Evolutionary conservation across 2,888 invertebrate genomes (phyloP), one percentile per base, ranked within the genome.

Genomic region (Abrostola tripartita): DNA sequence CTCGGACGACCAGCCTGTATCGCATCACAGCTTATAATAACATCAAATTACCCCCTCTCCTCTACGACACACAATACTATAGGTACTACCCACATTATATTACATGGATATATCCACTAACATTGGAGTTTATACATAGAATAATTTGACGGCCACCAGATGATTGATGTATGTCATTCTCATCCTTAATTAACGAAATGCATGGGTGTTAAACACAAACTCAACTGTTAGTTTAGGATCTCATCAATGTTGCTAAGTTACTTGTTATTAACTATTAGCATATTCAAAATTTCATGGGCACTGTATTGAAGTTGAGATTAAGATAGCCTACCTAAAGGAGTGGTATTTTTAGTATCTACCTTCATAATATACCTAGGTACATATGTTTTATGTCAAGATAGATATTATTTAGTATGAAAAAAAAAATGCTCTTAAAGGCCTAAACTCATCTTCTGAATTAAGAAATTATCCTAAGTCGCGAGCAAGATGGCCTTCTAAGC

Each of bases 181-280:
- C 37, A 37, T 11, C 58, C 40, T 37, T 67, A 61, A 71, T 76
- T 64, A 76, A 60, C 61, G 67, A 58, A 73, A 61, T 63, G 61
- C 59, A 60, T 40, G 57, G 44, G 59, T 52, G 60, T 57, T 59
- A 9, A 50, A 51, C 11, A 71, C 42, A 42, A 12, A 53, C 24
- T 11, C 1, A 60, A 52, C 35, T 76, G 73, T 76, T 76, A 58
- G 74, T 67, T 76, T 76, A 76, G 76, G 60, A 49, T 65, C 65
- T 47, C 71, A 76, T 76, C 71, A 73, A 67, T 63, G 62, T 73
- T 37, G 53, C 36, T 7, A 71, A 71, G 60, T 71, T 62, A 47
- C 40, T 66, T 58, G 62, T 52, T 73, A 49, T 36, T n/a, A 60
- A 57, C 47, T 42, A 65, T 68, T 68, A 71, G 40, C 54, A 68